Percentiles rank a stretch among this genome's conserved stretches.
Evolutionary conservation across 2,797 vertebrate species (phyloP).

Genomic region (Potorous gilbertii): DNA sequence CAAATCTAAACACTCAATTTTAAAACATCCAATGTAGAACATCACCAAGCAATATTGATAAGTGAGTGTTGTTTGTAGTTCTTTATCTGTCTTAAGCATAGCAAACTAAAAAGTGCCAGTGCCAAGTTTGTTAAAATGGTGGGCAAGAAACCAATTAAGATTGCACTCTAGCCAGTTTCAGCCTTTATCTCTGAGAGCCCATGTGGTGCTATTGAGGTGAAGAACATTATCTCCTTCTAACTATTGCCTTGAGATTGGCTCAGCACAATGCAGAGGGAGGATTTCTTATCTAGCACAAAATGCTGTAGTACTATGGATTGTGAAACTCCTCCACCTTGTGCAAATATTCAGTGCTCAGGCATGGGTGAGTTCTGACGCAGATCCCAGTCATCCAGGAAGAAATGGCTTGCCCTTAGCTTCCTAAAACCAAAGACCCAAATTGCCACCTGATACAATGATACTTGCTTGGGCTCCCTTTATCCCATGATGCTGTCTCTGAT

Average conservation of each 20-base stretch:
- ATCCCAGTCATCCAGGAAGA: background rate
- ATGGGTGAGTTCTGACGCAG: background rate
- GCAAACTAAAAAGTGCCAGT: constrained; percentile 1
- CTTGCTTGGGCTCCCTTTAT: background rate
- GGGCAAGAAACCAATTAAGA: background rate
- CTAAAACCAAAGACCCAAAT: background rate
- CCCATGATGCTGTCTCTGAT: background rate
- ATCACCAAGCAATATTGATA: background rate
- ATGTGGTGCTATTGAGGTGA: background rate
- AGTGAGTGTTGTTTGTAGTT: background rate
- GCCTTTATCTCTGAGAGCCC: background rate
- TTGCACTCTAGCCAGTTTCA: background rate
- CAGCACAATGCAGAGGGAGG: background rate
- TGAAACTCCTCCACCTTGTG: background rate
- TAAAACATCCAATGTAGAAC: background rate
- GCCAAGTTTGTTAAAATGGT: background rate
- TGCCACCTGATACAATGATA: background rate
- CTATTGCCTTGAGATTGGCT: background rate
- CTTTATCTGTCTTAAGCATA: background rate
- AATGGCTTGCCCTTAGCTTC: background rate
- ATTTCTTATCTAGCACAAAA: background rate
- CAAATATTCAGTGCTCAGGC: background rate
- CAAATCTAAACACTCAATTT: constrained; percentile 33
- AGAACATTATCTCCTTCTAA: background rate
- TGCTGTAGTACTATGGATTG: background rate